phyloP scores from a whole-genome alignment of 2,113 vertebrate species.

The Echinops telfairi region DNA sequence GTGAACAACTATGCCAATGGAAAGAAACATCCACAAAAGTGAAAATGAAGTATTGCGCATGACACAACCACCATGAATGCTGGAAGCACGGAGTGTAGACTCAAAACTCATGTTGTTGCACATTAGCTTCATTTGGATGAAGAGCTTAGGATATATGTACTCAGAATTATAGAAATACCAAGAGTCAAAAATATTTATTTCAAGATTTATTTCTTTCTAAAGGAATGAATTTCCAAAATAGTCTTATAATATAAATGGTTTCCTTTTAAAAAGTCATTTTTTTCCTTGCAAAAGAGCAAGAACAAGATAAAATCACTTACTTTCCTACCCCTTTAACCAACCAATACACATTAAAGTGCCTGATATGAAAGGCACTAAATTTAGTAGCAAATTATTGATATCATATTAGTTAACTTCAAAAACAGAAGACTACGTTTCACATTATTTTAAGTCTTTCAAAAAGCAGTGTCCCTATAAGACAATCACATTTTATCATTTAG shows the following conservation, averaged over 20 bases:
- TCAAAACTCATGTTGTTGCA: neutral
- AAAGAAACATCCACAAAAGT: conserved; percentile 23
- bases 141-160: conserved; percentile 59
- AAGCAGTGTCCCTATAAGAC: conserved; percentile 19
- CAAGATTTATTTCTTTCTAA: conserved; percentile 63
- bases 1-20: neutral
- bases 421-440: conserved; percentile 26
- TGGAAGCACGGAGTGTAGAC: neutral
- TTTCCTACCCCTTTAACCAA: neutral
- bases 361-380: neutral
- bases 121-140: neutral
- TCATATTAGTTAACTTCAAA: conserved; percentile 26
- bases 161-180: conserved; percentile 45
- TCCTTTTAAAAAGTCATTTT: conserved; percentile 57
- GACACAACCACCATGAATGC: conserved; percentile 41
- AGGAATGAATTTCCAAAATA: conserved; percentile 74
- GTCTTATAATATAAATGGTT: conserved; percentile 68
- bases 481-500: conserved; percentile 8
- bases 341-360: neutral
- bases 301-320: conserved; percentile 36
- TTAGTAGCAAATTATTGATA: conserved; percentile 22
- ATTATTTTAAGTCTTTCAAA: conserved; percentile 39
- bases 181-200: conserved; percentile 61
- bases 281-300: conserved; percentile 64
- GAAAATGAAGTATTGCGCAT: neutral